These are phyloP conservation scores for Tetragonisca angustula DNA, from an alignment of 2,888 invertebrate species.

Conservation along the genomic window DNA sequence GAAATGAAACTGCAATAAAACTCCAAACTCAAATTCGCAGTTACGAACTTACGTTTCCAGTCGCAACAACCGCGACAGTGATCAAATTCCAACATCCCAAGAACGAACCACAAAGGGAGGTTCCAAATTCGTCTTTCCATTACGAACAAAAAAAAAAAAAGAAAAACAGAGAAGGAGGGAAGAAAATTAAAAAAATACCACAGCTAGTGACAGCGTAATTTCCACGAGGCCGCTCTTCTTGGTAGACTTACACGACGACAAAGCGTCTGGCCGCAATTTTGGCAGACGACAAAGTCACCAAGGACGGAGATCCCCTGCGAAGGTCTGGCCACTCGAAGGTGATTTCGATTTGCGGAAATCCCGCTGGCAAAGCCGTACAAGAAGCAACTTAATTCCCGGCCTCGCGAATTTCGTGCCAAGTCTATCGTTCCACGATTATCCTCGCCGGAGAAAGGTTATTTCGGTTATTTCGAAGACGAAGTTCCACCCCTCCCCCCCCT, in stretches of 20 bases:
- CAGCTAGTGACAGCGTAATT: not conserved
- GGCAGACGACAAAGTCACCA: conserved; percentile 1
- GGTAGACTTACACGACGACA: not conserved
- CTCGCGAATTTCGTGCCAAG: conserved; percentile 24
- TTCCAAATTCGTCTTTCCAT: not conserved
- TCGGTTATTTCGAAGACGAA: conserved; percentile 58
- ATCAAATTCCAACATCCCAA: no score
- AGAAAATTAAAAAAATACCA: not conserved
- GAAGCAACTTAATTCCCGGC: conserved; percentile 26
- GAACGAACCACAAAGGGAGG: no score
- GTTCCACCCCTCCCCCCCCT: not conserved
- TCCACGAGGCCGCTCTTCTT: not conserved
- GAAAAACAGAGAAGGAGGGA: not conserved
- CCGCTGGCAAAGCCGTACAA: conserved; percentile 10
- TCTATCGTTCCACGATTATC: conserved; percentile 55
- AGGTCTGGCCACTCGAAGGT: not conserved
- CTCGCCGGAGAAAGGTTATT: conserved; percentile 57
- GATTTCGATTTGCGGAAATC: conserved; percentile 27
- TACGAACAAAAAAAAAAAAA: not conserved
- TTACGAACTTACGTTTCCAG: no score
- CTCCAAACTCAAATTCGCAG: no score
- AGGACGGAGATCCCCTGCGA: not conserved
- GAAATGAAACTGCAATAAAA: no score
- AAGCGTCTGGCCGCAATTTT: conserved; percentile 9
- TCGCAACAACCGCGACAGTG: no score